Base-by-base conservation (phyloP, 2,113 vertebrate genomes). In the Puffinus mauretanicus region DNA sequence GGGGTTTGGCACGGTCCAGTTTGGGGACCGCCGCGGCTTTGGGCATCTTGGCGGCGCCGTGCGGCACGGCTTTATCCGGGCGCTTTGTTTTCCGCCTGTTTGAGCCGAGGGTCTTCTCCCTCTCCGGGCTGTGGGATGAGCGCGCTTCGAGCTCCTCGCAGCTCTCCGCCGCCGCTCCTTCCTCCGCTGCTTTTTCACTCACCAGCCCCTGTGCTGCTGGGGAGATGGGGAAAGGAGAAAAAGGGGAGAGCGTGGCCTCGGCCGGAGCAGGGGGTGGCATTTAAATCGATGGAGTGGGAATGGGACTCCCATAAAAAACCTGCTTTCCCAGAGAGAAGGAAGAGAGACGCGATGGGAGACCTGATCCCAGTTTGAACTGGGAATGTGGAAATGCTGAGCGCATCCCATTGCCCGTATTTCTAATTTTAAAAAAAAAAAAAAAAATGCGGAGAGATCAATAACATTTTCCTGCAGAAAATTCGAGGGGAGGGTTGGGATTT, bases 21-120 rank as follows among this genome's bases (percentile, higher is more conserved):
- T 36, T 70, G 17, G 77, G 76, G 13, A 22, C 6, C 2, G 0
- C 0, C 1, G 6, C 0, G 7, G 44, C 3, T 42, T 34, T 32
- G 27, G 61, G 40, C 5, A 14, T 42, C n/a, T 40, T 38, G 16
- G 70, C 2, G 2, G 7, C 0, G 1, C 6, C 32, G 0, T 36
- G 55, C 2, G 34, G 79, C 10, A 46, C 21, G 1, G 96, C 69
- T 57, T 65, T 92, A 51, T 85, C 96, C 0, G 93, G 96, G 44
- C 73, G 82, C 24, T 71, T 92, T 0, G 66, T 30, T 55, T 96
- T 96, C 29, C 70, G 72, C 9, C 61, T 22, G 80, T 89, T 24
- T 1, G 95, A 94, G 17, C 95, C 55, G 0, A 82, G 55, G 19
- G 77, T 38, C 16, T 80, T 92, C 11, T 88, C 78, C 67, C 6